Evolutionary conservation across 2,888 invertebrate species (phyloP), one percentile per base, ranked within the genome.

Genomic region (Drosophila anceps): DNA sequence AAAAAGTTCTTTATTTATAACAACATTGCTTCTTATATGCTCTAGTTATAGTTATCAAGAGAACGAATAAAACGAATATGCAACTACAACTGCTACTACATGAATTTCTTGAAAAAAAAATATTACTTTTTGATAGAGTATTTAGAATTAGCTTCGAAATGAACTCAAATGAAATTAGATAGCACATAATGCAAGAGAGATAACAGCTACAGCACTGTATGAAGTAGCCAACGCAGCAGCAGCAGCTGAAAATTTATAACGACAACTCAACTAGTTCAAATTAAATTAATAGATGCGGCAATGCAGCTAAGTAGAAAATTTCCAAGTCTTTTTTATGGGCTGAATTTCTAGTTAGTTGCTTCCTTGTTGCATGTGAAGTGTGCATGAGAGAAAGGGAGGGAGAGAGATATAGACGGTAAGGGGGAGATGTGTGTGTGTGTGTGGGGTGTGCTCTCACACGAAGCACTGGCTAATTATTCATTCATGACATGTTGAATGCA

Each of bases 401-500:
- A 8, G 44, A 10, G 24, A 9, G 8, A 10, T 12, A n/a, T 5
- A 9, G 12, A 43, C 7, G 20, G 13, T 27, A 29, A 24, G 20
- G 15, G 10, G n/a, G 1, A 31, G 13, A 35, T 13, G 15, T 15
- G 24, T 57, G 41, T 15, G 24, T 57, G 41, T 41, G 29, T 41
- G 41, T 20, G 57, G 74, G 68, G 68, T 53, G 24, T 53, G 55
- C 37, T 69, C 57, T 44, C 76, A 62, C 64, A 74, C 57, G 82
- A 68, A 78, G 74, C 79, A 50, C 76, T 82, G 85, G 83, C 87
- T 88, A 88, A 88, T 88, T 88, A 88, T 86, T 88, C 87, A 88
- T 88, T 88, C 87, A 88, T 86, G 87, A 86, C 87, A 88, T 88
- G 87, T 86, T 88, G 87, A 88, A 88, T 86, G 87, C 85, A 86